Evolutionary conservation across 1,140 invertebrate species (phyloP).

Genomic region (Leptinotarsa defecta): DNA sequence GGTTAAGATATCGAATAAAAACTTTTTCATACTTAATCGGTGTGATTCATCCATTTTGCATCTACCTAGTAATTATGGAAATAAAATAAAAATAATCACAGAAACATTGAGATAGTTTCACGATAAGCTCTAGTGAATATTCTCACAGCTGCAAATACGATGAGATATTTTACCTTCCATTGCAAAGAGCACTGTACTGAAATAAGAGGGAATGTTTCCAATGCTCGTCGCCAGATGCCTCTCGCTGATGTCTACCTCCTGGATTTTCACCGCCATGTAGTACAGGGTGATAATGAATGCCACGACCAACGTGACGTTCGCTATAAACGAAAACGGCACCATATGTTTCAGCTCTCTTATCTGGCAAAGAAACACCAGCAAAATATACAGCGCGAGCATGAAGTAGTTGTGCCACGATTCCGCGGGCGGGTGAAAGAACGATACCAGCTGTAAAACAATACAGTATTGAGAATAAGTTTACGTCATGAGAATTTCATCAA

Average conservation of each 20-base stretch:
- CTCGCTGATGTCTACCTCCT: slow-evolving; percentile 46
- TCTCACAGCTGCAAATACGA: too few species aligned
- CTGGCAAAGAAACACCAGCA: slow-evolving; percentile 66
- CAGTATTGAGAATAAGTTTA: not conserved
- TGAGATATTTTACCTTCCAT: slow-evolving; percentile 64
- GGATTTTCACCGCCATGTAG: slow-evolving; percentile 68
- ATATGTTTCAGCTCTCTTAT: slow-evolving; percentile 73
- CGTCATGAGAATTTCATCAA: not conserved
- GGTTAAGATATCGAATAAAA: too few species aligned
- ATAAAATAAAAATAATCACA: too few species aligned
- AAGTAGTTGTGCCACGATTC: slow-evolving; percentile 58
- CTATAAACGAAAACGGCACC: slow-evolving; percentile 75
- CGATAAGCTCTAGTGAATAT: too few species aligned
- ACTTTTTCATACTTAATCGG: too few species aligned
- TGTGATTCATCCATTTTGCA: too few species aligned
- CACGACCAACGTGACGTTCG: slow-evolving; percentile 70
- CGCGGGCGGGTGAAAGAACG: slow-evolving; percentile 33
- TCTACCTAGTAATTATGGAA: too few species aligned
- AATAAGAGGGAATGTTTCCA: slow-evolving; percentile 60
- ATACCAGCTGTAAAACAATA: slow-evolving; percentile 31
- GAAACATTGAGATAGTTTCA: too few species aligned
- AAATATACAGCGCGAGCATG: slow-evolving; percentile 64
- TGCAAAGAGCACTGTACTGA: slow-evolving; percentile 73
- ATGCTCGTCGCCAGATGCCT: slow-evolving; percentile 34
- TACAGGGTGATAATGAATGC: slow-evolving; percentile 73